Base-by-base conservation (phyloP, 1,140 invertebrate species). In the Rhyzopertha dominica region DNA sequence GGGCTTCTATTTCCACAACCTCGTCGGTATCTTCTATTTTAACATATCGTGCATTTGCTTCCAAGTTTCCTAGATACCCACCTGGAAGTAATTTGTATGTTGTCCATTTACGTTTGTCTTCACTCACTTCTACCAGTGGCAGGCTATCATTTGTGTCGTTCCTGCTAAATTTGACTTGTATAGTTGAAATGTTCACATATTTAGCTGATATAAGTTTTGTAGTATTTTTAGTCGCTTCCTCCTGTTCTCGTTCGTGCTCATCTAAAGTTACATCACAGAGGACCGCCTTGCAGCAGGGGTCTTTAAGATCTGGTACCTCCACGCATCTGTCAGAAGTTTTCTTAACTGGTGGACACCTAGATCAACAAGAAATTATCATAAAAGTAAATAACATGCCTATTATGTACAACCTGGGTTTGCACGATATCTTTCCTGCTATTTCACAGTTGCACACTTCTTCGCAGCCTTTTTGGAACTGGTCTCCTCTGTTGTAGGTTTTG, bases 241-340 rank as follows among this genome's bases (percentile, higher is more conserved):
- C 54, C 8, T 75, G 77, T 34, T 58, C 54, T 2, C 48, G 37
- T 48, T 86, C 82, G 34, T 85, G 79, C 49, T 80, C 82, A 43
- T 83, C 79, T 7, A 85, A 68, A 1, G 81, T 84, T 2, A 88
- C 85, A 54, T 90, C 85, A 59, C 89, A 92, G 1, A 88, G 70
- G 34, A 88, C 81, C 47, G 88, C 77, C 26, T 82, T 87, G 55
- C 90, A 93, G 60, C 90, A 93, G 1, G 80, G 64, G 63, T 94
- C 89, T 10, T 81, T 79, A 4, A 82, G 78, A 63, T 88, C 82
- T 51, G 78, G 78, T 0, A 87, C 74, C 54, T 80, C 78, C 10
- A 85, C 75, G 59, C 86, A 90, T 49, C 80, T 76, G 20, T 87
- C 82, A 8, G 74, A 75, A 44, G 62, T 71, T 53, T 69, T 71